phyloP scores from a whole-genome alignment of 2,888 invertebrate species.

The Graphium colonna region DNA sequence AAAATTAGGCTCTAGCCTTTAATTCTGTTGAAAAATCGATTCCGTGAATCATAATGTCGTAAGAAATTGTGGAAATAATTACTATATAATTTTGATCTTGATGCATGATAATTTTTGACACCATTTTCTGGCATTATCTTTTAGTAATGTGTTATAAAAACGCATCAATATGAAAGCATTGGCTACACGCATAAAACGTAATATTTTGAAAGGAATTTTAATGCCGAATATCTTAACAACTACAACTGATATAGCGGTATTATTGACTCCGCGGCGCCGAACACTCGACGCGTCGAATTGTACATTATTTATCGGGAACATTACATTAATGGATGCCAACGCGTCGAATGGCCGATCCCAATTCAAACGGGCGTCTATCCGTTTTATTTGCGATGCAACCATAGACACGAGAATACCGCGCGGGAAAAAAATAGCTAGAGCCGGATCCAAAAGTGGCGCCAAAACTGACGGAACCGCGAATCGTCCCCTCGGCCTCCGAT shows the following conservation, averaged over 20 bases:
- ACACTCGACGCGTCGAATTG: slow-evolving; percentile 5
- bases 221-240: slow-evolving; percentile 1
- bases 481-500: slow-evolving; percentile 35
- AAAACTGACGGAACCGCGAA: slow-evolving; percentile 49
- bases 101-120: too few species aligned
- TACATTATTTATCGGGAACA: background rate
- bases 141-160: too few species aligned
- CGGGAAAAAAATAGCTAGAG: slow-evolving; percentile 22
- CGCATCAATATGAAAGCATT: too few species aligned
- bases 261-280: slow-evolving; percentile 2
- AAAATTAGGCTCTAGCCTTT: too few species aligned
- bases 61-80: too few species aligned
- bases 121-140: too few species aligned
- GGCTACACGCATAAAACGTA: too few species aligned
- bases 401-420: slow-evolving; percentile 10
- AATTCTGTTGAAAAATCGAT: too few species aligned
- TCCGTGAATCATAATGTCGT: too few species aligned
- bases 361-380: background rate
- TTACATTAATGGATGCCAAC: background rate
- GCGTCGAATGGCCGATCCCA: background rate
- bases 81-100: too few species aligned
- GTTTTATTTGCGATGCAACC: background rate
- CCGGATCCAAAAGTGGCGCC: slow-evolving; percentile 62
- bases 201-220: background rate
- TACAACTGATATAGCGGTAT: slow-evolving; percentile 4